These are phyloP conservation scores for Crotalus viridis DNA, from an alignment of 2,113 vertebrate species.

Conservation along the genomic window DNA sequence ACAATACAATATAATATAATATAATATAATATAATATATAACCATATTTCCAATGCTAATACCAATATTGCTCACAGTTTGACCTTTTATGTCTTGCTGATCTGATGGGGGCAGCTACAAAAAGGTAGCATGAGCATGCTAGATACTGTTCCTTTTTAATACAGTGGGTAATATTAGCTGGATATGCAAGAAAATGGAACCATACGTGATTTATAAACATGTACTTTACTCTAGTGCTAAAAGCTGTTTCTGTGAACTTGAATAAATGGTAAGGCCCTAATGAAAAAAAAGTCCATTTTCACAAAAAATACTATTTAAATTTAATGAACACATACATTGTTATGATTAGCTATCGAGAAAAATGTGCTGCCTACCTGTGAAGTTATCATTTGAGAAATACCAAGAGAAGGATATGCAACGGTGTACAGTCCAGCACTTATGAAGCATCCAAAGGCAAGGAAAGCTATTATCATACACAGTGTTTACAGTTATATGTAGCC, in stretches of 20 bases:
- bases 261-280: not conserved
- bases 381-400: not conserved
- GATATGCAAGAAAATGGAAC: not conserved
- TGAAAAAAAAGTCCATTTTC: not conserved
- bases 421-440: not conserved
- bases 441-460: not conserved
- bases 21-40: too few species aligned
- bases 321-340: not conserved
- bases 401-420: not conserved
- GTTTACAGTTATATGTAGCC: not conserved
- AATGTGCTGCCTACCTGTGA: not conserved
- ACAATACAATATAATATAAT: not conserved
- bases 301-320: not conserved
- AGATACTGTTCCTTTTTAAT: not conserved
- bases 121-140: constrained; percentile 2
- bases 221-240: not conserved
- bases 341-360: not conserved
- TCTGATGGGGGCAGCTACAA: constrained; percentile 7
- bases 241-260: not conserved
- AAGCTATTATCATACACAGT: not conserved
- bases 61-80: not conserved
- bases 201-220: not conserved
- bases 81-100: not conserved
- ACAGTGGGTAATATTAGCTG: not conserved
- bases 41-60: not conserved